A percentile compares a stretch with the other conserved stretches of the same genome.
Evolutionary conservation across 2,797 vertebrate species (phyloP).

Genomic region (Aulostomus chinensis): DNA sequence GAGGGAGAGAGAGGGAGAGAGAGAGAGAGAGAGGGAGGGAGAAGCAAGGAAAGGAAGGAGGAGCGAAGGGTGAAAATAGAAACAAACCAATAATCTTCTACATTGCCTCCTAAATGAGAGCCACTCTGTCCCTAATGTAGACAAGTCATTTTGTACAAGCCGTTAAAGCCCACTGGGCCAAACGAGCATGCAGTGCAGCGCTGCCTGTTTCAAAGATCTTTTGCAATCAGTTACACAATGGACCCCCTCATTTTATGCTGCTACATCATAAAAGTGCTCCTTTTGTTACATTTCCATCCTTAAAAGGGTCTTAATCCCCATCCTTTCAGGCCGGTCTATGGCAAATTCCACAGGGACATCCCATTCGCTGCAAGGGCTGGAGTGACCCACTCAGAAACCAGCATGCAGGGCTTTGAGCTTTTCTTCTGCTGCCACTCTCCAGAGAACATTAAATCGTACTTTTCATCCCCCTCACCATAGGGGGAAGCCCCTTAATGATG

Average conservation of each 20-base stretch:
- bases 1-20: too few relatives aligned
- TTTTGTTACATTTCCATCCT: constrained; percentile 97
- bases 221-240: constrained; percentile 91
- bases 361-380: constrained; percentile 88
- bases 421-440: constrained; percentile 85
- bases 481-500: constrained; percentile 90
- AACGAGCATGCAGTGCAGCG: constrained; percentile 73
- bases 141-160: constrained; percentile 84
- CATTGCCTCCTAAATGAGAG: constrained; percentile 86
- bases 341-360: constrained; percentile 94
- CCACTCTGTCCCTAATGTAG: constrained; percentile 79
- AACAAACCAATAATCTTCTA: constrained; percentile 93
- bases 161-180: constrained; percentile 77
- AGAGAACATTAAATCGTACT: constrained; percentile 92
- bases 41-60: constrained; percentile 47
- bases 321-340: constrained; percentile 89
- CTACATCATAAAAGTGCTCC: constrained; percentile 97
- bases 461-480: constrained; percentile 89
- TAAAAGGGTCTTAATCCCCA: constrained; percentile 94
- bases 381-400: constrained; percentile 89
- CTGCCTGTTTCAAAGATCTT: constrained; percentile 89
- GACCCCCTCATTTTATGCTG: constrained; percentile 95
- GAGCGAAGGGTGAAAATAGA: constrained; percentile 78
- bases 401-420: constrained; percentile 84
- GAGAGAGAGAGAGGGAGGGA: constrained; percentile 45